Evolutionary conservation across 2,797 vertebrate genomes (phyloP).

Genomic region (Enteromius unitaeniatus): DNA sequence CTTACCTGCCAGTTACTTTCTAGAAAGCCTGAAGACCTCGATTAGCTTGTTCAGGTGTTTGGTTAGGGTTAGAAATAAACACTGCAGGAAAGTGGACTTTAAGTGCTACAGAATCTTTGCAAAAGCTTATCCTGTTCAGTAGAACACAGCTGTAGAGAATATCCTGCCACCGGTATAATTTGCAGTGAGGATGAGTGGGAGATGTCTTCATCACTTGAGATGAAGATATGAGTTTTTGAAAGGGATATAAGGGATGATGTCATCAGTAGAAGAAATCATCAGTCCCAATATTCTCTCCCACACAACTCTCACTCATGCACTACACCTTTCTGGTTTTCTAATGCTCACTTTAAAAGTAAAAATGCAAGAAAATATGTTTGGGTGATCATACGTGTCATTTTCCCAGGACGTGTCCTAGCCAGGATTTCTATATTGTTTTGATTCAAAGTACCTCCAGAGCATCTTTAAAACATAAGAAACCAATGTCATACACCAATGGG

Average conservation of each 20-base stretch:
- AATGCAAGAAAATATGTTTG: neutral
- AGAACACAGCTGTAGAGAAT: neutral
- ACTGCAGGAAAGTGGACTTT: neutral
- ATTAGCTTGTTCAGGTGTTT: neutral
- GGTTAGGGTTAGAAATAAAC: neutral
- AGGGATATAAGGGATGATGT: neutral
- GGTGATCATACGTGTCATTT: too few relatives aligned
- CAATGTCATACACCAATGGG: too few relatives aligned
- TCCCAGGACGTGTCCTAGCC: too few relatives aligned
- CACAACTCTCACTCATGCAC: neutral
- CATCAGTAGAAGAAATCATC: neutral
- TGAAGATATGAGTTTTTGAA: neutral
- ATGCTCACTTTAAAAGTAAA: neutral
- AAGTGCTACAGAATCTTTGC: neutral
- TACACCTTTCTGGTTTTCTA: neutral
- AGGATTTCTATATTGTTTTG: too few relatives aligned
- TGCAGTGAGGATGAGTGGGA: neutral
- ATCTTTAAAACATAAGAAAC: too few relatives aligned
- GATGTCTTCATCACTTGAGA: neutral
- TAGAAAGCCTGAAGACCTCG: neutral
- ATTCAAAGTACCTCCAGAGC: too few relatives aligned
- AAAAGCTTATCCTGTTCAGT: neutral
- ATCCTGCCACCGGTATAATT: neutral
- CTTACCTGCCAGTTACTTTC: neutral
- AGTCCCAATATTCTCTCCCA: neutral